phyloP scores from a whole-genome alignment of 2,797 vertebrate species.

The Mus minutoides region DNA sequence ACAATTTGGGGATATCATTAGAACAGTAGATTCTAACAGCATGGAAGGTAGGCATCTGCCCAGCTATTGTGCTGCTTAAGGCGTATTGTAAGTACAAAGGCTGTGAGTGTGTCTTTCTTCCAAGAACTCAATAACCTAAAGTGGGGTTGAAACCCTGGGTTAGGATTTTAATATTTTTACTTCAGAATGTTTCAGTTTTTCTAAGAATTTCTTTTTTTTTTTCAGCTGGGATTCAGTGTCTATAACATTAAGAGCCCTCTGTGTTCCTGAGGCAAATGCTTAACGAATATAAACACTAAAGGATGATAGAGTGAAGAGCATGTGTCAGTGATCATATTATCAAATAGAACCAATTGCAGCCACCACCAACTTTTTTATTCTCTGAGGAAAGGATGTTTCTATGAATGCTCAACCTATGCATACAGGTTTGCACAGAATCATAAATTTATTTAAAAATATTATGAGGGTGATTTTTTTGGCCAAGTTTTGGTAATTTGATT shows the following conservation, averaged over 20 bases:
- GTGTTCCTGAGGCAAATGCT: not conserved
- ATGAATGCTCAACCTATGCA: not conserved
- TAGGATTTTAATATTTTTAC: not conserved
- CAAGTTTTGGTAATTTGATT: not conserved
- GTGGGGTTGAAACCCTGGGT: not conserved
- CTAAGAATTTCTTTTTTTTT: not conserved
- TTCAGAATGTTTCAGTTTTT: not conserved
- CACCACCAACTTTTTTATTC: not conserved
- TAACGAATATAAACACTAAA: not conserved
- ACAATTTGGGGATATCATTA: not conserved
- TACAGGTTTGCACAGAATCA: not conserved
- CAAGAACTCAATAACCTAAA: not conserved
- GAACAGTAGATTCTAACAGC: not conserved
- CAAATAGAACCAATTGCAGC: not conserved
- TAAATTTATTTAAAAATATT: not conserved
- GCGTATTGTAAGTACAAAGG: not conserved
- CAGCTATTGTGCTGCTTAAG: not conserved
- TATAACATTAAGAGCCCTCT: not conserved
- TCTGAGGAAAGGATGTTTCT: not conserved
- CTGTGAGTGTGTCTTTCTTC: not conserved
- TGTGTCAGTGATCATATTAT: not conserved
- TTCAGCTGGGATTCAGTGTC: not conserved
- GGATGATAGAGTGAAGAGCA: not conserved
- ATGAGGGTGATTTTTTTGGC: not conserved
- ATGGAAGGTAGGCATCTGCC: not conserved